Base-by-base conservation (phyloP, 2,797 vertebrate genomes). In the Glossophaga mutica region DNA sequence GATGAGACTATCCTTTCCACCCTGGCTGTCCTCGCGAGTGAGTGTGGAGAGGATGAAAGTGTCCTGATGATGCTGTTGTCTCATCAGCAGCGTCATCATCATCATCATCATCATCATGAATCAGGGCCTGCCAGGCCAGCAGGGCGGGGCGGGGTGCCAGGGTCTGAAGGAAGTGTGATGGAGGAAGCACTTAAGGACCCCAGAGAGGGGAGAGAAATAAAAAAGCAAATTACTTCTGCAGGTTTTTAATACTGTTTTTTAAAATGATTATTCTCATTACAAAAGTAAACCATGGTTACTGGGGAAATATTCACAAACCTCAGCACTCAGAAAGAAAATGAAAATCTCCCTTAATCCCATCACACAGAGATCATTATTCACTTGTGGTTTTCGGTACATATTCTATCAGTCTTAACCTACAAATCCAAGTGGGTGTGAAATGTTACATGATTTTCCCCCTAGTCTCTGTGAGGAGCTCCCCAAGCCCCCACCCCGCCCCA, bases 251-350 rank as follows among this genome's bases (percentile, higher is more conserved):
- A 26, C 24, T 26, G 55, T 29, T 83, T 88, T 95, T 42, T 83
- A 78, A 68, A n/a, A 90, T 24, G 82, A 86, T 42, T 79, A 74
- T 89, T 84, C 67, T 90, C 93, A 92, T 97, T 87, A 87, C 19
- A 62, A 84, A 93, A 95, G 42, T 78, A 96, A 94, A 84, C 24
- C n/a, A 68, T 2, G 42, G 65, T 67, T 71, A 62, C 74, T 55
- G 29, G 89, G 92, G 88, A 95, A 81, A 73, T 82, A 62, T 91
- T 68, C 55, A 26, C 73, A 94, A 84, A 62, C n/a, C 76, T 79
- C 50, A 32, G 76, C 77, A 37, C 59, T 50, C 62, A 67, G 71
- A 86, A 79, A 73, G 85, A 87, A 90, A 95, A 71, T 50, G 52
- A 83, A 79, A 93, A 92, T 70, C 71, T 19, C 76, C 57, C 37